A percentile compares a stretch with the other conserved stretches of the same genome.
These are phyloP conservation scores for Embiotoca jacksoni DNA, from an alignment of 2,113 vertebrate genomes.

Conservation along the genomic window DNA sequence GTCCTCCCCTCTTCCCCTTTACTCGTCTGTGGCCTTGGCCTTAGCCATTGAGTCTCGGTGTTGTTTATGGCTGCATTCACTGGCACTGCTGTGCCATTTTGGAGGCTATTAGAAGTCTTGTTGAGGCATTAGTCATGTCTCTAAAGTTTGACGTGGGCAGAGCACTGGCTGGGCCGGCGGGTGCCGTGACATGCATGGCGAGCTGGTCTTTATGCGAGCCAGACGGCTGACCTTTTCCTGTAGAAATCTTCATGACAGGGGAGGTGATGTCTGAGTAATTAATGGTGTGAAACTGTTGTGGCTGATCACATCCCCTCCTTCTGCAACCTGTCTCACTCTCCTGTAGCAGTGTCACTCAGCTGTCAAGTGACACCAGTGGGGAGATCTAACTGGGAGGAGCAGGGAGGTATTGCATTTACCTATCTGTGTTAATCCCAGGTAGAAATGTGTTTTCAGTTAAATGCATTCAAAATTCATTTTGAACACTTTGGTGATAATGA, in stretches of 20 bases:
- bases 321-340: conserved; percentile 5
- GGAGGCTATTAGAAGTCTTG: conserved; percentile 55
- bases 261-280: conserved; percentile 74
- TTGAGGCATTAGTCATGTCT: conserved; percentile 71
- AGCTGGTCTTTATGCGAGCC: conserved; percentile 61
- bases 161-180: conserved; percentile 31
- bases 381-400: conserved; percentile 26
- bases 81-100: conserved; percentile 67
- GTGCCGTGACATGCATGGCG: conserved; percentile 69
- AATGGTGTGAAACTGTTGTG: conserved; percentile 53
- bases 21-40: conserved; percentile 19
- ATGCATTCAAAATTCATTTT: conserved; percentile 36
- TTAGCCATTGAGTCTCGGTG: conserved; percentile 20
- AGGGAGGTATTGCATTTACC: conserved; percentile 29
- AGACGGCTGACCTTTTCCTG: conserved; percentile 79
- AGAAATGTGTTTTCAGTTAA: conserved; percentile 39
- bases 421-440: conserved; percentile 26
- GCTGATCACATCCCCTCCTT: conserved; percentile 36
- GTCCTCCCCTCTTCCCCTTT: background rate
- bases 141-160: conserved; percentile 57
- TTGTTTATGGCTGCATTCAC: conserved; percentile 44
- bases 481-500: conserved; percentile 16
- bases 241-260: conserved; percentile 44
- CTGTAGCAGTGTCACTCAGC: conserved; percentile 49
- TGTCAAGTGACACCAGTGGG: conserved; percentile 31